Conservation (phyloP, 2,888 invertebrate species). For the Cheilosia impressa region DNA sequence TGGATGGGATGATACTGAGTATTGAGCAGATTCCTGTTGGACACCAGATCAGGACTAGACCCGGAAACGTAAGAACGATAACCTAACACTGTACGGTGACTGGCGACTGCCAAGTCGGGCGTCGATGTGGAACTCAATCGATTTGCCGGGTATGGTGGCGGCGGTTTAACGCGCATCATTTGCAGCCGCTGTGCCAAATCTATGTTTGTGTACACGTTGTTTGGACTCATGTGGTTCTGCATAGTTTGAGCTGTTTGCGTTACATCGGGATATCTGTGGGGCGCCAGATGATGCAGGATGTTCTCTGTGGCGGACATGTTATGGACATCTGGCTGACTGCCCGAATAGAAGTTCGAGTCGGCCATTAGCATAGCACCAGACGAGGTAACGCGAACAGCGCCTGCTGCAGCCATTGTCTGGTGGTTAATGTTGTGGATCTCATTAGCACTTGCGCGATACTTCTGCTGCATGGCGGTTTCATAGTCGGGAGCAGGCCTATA, state of each 20-base stretch:
- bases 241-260: constrained; percentile 84
- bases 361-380: constrained; percentile 75
- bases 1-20: constrained; percentile 77
- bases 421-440: constrained; percentile 82
- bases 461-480: constrained; percentile 95
- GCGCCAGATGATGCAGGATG: constrained; percentile 80
- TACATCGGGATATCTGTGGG: constrained; percentile 87
- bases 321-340: constrained; percentile 91
- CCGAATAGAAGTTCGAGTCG: constrained; percentile 81
- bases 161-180: constrained; percentile 87
- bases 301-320: constrained; percentile 82
- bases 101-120: constrained; percentile 91
- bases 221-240: constrained; percentile 79
- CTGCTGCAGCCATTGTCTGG: constrained; percentile 77
- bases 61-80: constrained; percentile 87
- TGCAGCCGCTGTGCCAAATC: constrained; percentile 82
- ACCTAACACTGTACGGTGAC: constrained; percentile 85
- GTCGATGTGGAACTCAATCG: constrained; percentile 92
- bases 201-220: constrained; percentile 78
- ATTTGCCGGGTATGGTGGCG: constrained; percentile 92
- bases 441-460: constrained; percentile 87
- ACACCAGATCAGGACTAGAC: constrained; percentile 91
- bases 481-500: constrained; percentile 97
- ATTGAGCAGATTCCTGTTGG: constrained; percentile 87
- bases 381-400: constrained; percentile 77